Base-by-base conservation (phyloP, 2,888 invertebrate species). In the Neoaliturus tenellus region DNA sequence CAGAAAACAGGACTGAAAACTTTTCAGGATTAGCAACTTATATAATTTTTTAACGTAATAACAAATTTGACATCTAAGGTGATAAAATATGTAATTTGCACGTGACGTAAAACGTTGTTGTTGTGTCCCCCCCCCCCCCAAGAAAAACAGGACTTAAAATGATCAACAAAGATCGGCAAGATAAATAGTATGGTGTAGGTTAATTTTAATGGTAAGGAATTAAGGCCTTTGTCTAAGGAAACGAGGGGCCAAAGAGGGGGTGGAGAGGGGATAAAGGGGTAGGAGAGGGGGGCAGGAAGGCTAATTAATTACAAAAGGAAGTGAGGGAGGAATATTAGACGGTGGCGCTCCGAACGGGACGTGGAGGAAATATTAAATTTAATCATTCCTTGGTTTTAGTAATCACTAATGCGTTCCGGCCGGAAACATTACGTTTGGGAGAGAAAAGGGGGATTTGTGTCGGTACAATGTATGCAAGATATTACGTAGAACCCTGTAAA, bases 271-370 rank as follows among this genome's bases (percentile, higher is more conserved):
- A 5, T 28, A 4, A 20, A 20, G 4, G 88, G 87, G 88, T 87
- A 86, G 87, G 86, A 85, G 85, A 81, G 48, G 71, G 84, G 51
- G 83, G 80, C 0, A 80, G 85, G 75, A 83, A 80, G 33, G 82
- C 75, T 73, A 80, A 75, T 39, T 75, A 80, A 69, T 58, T 81
- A 67, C 62, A 69, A 44, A 82, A 80, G 28, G 41, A 62, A 71
- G 82, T 78, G 82, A 75, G 73, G 62, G 84, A 44, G 73, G 73
- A 44, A 44, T 75, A 75, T 75, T 75, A 75, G 73, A 39, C 44
- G 73, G 44, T 39, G 73, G 62, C 62, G 62, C 20, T 51, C 51
- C 6, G 14, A 39, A 12, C 62, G 31, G 62, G 62, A 62, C 62
- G 62, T 20, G 28, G 28, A 62, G 62, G 62, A 62, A 62, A 62